These are phyloP conservation scores for Pyxicephalus adspersus DNA, from an alignment of 2,113 vertebrate genomes.

Conservation along the genomic window DNA sequence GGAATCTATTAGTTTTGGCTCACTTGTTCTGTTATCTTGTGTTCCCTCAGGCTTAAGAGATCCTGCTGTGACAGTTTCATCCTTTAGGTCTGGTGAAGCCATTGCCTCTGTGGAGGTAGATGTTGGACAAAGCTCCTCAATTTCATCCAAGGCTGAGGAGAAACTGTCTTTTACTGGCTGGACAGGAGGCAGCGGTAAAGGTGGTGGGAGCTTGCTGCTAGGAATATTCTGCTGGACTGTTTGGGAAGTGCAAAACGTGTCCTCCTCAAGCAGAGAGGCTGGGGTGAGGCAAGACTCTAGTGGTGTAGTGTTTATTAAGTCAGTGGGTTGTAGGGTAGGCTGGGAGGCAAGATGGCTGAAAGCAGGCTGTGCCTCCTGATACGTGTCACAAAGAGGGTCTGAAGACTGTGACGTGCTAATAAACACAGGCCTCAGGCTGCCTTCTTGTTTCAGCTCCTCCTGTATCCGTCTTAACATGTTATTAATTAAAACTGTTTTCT, in stretches of 20 bases:
- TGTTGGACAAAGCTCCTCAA: slow-evolving; percentile 88
- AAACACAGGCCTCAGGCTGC: slow-evolving; percentile 84
- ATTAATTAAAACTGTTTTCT: slow-evolving; percentile 96
- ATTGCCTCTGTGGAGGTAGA: slow-evolving; percentile 83
- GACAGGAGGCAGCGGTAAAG: slow-evolving; percentile 64
- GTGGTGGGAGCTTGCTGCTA: slow-evolving; percentile 66
- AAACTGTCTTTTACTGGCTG: slow-evolving; percentile 79
- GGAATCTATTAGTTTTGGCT: slow-evolving; percentile 81
- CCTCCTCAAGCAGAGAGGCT: slow-evolving; percentile 91
- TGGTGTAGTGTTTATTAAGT: slow-evolving; percentile 71
- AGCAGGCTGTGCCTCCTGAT: slow-evolving; percentile 83
- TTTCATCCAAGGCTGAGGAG: slow-evolving; percentile 88
- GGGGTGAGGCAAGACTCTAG: slow-evolving; percentile 93
- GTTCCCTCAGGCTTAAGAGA: slow-evolving; percentile 76
- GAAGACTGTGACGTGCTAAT: slow-evolving; percentile 81
- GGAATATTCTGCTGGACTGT: slow-evolving; percentile 66
- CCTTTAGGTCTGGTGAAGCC: slow-evolving; percentile 70
- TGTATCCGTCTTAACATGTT: slow-evolving; percentile 98
- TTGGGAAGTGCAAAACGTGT: slow-evolving; percentile 83
- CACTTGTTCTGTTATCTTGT: slow-evolving; percentile 74
- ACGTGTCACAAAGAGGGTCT: slow-evolving; percentile 82
- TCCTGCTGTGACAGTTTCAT: slow-evolving; percentile 65
- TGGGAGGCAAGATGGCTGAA: slow-evolving; percentile 72
- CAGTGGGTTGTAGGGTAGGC: slow-evolving; percentile 65
- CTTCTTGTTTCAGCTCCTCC: slow-evolving; percentile 94